Evolutionary conservation across 2,113 vertebrate genomes (phyloP), one percentile per base, ranked within the genome.

Genomic region (Macroglossus sobrinus): DNA sequence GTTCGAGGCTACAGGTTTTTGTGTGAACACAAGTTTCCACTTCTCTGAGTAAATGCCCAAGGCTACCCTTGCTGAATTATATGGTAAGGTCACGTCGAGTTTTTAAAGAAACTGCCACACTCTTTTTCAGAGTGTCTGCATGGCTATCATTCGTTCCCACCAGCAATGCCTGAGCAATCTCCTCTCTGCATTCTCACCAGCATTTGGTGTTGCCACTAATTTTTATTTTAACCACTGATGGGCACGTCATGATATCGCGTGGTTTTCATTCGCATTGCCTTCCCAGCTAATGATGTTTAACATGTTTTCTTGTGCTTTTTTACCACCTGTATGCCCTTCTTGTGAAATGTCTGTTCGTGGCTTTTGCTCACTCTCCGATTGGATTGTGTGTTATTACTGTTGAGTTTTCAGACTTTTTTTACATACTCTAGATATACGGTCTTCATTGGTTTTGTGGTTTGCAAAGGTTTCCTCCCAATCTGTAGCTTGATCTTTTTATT

Each of bases 41-140:
- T 94, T 95, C 88, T 84, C 89, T 89, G 93, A 76, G 76, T 88
- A 91, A 72, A 91, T 64, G 81, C 61, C 89, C 66, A 85, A 78
- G 61, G 38, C 85, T 84, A 28, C 76, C 90, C 12, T 38, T 59
- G 76, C 61, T 75, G 78, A 95, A 85, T 57, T 92, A n/a, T 45
- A 82, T 43, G 38, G 50, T 84, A 59, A 92, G 47, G 38, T 45
- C 35, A n/a, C 24, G 38, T n/a, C 79, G 84, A 90, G 55, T 55
- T 81, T 82, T 79, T 86, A 35, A 89, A 96, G 68, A 63, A 71
- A 68, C 61, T 81, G 85, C 71, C 69, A 69, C 63, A n/a, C 15
- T 26, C 0, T 75, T 61, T 76, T 64, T 21, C 85, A 57, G 80
- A 63, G 15, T n/a, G 22, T 11, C 50, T 38, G 33, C 14, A 0